Conservation (phyloP, 2,797 vertebrate genomes). For the Valencia hispanica region DNA sequence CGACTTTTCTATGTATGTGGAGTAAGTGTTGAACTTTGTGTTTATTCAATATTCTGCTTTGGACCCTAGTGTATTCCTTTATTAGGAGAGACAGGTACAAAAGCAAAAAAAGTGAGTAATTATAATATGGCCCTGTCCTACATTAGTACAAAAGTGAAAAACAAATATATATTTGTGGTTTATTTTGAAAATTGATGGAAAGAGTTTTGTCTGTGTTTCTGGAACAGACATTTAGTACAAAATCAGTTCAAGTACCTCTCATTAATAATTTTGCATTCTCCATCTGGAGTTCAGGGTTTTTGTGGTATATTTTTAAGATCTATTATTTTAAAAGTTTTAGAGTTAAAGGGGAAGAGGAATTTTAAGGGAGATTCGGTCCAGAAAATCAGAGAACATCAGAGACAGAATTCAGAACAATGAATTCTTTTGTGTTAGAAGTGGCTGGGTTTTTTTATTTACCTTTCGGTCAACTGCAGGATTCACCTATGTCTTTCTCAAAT, state of each 20-base stretch:
- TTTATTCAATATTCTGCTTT: not conserved
- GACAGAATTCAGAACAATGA: not conserved
- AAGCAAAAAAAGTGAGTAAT: not conserved
- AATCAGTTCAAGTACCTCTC: conserved; percentile 3
- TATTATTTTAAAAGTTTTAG: not conserved
- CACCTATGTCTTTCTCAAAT: not conserved
- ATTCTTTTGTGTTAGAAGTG: not conserved
- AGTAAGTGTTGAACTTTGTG: too few species aligned
- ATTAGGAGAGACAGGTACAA: not conserved
- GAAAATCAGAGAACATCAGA: not conserved
- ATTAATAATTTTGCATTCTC: not conserved
- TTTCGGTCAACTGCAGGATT: not conserved
- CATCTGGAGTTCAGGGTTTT: not conserved
- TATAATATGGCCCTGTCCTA: not conserved
- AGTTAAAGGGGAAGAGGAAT: too few species aligned
- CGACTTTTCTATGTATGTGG: too few species aligned
- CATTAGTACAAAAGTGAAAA: not conserved
- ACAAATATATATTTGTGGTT: too few species aligned
- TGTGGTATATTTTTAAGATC: not conserved
- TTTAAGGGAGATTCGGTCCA: not conserved
- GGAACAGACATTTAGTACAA: not conserved
- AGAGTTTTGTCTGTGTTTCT: conserved; percentile 1
- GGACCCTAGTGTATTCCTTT: not conserved
- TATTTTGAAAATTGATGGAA: too few species aligned
- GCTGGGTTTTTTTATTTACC: not conserved